These are phyloP conservation scores for Orestias chungarensis DNA, from an alignment of 2,797 vertebrate genomes.

Conservation along the genomic window DNA sequence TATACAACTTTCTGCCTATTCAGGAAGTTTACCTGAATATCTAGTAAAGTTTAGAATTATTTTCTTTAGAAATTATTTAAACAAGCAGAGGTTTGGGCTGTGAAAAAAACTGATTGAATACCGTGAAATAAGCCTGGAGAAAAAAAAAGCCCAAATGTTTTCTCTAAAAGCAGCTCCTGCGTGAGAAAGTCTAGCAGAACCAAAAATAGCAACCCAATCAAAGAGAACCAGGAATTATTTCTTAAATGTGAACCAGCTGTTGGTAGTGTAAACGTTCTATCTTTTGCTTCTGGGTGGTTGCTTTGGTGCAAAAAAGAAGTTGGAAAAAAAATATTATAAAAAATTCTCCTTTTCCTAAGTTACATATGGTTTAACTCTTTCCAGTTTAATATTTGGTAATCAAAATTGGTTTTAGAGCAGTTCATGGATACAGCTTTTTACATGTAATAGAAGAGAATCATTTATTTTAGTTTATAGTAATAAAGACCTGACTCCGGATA, in stretches of 20 bases:
- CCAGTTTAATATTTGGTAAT: too few species aligned
- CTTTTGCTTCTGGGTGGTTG: slow-evolving; percentile 1
- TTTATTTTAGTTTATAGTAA: not conserved
- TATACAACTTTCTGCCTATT: slow-evolving; percentile 1
- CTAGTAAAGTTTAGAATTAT: slow-evolving; percentile 27
- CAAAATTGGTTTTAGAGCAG: not conserved
- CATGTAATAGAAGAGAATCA: not conserved
- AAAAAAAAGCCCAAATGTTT: slow-evolving; percentile 38
- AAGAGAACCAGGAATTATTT: slow-evolving; percentile 52
- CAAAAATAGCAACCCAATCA: slow-evolving; percentile 65
- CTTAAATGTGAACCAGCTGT: slow-evolving; percentile 72
- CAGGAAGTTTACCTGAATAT: not conserved
- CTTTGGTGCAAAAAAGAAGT: slow-evolving; percentile 1
- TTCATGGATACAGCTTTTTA: not conserved
- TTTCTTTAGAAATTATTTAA: slow-evolving; percentile 43
- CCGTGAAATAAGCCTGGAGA: slow-evolving; percentile 14
- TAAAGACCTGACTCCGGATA: too few species aligned
- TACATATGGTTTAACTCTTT: not conserved
- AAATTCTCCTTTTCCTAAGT: not conserved
- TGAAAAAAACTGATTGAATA: slow-evolving; percentile 8
- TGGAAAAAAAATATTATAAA: not conserved
- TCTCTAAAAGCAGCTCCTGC: slow-evolving; percentile 47
- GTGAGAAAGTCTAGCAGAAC: slow-evolving; percentile 32
- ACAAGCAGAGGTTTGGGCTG: slow-evolving; percentile 22
- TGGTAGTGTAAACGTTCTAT: slow-evolving; percentile 9